Percentiles rank a stretch among this genome's conserved stretches.
Conservation (phyloP, 2,888 invertebrate species). For the Crematogaster levior region DNA sequence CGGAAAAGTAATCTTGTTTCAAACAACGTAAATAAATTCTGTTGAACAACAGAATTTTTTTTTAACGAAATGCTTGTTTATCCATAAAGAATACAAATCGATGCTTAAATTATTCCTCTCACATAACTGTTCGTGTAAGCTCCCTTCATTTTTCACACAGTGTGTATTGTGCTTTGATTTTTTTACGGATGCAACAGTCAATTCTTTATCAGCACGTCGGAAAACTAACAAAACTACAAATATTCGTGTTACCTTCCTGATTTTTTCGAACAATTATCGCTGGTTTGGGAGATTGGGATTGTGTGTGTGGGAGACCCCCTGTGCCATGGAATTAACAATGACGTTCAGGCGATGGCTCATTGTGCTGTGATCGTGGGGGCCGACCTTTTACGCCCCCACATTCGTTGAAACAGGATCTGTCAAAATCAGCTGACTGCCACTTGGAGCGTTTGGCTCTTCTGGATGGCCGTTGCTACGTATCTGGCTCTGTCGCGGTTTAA, state of each 20-base stretch:
- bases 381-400: conserved; percentile 42
- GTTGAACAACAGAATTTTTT: too few species aligned
- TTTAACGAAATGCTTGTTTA: neutral
- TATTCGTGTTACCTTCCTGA: neutral
- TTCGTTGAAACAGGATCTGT: conserved; percentile 69
- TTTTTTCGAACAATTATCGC: conserved; percentile 27
- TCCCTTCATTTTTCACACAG: neutral
- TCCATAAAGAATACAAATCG: neutral
- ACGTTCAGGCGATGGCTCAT: conserved; percentile 57
- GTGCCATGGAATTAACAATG: conserved; percentile 60
- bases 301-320: conserved; percentile 9
- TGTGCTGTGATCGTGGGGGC: conserved; percentile 55
- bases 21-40: neutral
- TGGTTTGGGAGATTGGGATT: neutral
- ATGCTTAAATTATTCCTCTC: neutral
- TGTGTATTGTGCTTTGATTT: neutral
- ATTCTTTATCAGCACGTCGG: neutral
- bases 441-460: conserved; percentile 61
- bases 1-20: neutral
- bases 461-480: conserved; percentile 33
- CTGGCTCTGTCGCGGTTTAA: conserved; percentile 58
- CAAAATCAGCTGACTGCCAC: conserved; percentile 78
- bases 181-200: neutral
- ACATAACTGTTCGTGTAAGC: neutral
- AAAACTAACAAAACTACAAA: neutral